Base-by-base conservation (phyloP, 2,797 vertebrate genomes). In the Danio aesculapii region DNA sequence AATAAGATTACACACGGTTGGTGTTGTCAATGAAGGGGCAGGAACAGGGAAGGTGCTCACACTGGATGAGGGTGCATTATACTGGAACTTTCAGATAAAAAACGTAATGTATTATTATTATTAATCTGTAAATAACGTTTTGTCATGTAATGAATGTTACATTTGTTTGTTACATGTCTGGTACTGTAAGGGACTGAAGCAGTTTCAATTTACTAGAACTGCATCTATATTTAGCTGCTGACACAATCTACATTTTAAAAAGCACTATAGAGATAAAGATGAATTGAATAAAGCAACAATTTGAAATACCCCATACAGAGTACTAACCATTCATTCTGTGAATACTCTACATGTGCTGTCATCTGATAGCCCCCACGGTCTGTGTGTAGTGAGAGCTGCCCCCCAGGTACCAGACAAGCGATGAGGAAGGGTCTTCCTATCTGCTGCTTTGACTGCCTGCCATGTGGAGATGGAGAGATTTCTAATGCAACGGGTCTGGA, bases 1-100 rank as follows among this genome's bases (percentile, higher is more conserved):
- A 61, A 2, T 87, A 90, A 55, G 77, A 84, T 8, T 92, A 92
- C 88, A 89, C 12, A 89, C 81, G 8, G 88, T 92, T 11, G 92
- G 93, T 71, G 52, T 55, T 8, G 69, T 71, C 12, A 71, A 57
- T 13, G 69, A 71, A 44, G 39, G 0, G 1, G 39, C 4, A 0
- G n/a, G 6, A 57, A 55, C 30, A 44, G 52, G 68, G 16, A 71
- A 17, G 39, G 11, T 57, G 16, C n/a, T 71, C 5, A 44, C 39
- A 57, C 69, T 71, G 52, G 30, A 71, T 43, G 69, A 71, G n/a
- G 6, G 55, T 44, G 69, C 52, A 55, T 43, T 57, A 19, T 71
- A 71, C 52, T 71, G 69, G 69, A 71, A 71, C 52, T 71, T 71
- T 71, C 9, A 71, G 16, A 57, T 8, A 8, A 57, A 71, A 57